Evolutionary conservation across 2,888 invertebrate species (phyloP).

Genomic region (Falcaria lacertinaria): DNA sequence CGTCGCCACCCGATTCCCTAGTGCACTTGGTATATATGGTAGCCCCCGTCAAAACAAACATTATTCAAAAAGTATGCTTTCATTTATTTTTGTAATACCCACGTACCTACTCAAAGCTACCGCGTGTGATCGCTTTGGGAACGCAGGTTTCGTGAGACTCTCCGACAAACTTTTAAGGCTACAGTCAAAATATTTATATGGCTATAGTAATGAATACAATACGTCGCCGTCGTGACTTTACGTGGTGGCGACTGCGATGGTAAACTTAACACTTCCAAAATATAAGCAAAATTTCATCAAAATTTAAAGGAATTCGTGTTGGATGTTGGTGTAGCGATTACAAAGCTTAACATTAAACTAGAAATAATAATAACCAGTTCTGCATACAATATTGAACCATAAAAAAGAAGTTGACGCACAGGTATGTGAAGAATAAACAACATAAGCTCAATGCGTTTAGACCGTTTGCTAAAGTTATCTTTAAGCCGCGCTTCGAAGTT

Average conservation of each 20-base stretch:
- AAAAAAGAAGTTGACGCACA: constrained; percentile 54
- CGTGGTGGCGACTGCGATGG: constrained; percentile 17
- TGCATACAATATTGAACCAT: constrained; percentile 43
- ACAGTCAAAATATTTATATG: constrained; percentile 37
- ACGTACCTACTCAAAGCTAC: constrained; percentile 47
- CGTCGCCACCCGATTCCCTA: constrained; percentile 51
- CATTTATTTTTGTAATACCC: constrained; percentile 71
- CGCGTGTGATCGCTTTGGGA: constrained; percentile 53
- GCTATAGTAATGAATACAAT: constrained; percentile 22
- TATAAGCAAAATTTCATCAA: constrained; percentile 15
- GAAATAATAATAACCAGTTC: constrained; percentile 40
- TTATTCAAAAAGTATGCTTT: constrained; percentile 66
- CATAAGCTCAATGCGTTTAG: constrained; percentile 44
- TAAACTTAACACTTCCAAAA: constrained; percentile 39
- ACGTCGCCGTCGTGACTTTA: constrained; percentile 12
- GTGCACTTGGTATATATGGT: constrained; percentile 57
- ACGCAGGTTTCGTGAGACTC: constrained; percentile 50
- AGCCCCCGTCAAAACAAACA: constrained; percentile 70
- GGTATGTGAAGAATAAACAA: constrained; percentile 71
- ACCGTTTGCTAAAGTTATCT: constrained; percentile 73
- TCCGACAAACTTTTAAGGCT: constrained; percentile 42
- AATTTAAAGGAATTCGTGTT: constrained; percentile 12
- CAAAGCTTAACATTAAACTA: constrained; percentile 14
- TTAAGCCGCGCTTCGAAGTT: constrained; percentile 53
- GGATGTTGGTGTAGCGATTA: constrained; percentile 22